Conservation (phyloP, 1,140 invertebrate species). For the Penaeus vannamei region DNA sequence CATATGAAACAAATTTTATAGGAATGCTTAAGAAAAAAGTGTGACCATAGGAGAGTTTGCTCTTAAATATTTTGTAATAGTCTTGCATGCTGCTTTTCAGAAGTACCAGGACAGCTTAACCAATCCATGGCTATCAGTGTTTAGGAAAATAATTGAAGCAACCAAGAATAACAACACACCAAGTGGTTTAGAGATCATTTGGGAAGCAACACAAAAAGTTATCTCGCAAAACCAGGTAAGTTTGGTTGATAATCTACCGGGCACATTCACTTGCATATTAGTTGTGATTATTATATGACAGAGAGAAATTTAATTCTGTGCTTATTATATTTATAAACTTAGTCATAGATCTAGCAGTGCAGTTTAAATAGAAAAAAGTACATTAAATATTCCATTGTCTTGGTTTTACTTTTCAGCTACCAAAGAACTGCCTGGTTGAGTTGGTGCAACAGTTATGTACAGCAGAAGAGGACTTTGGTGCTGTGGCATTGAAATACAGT, state of each 20-base stretch:
- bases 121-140: constrained; percentile 46
- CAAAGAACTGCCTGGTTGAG: not conserved
- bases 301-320: not conserved
- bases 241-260: not conserved
- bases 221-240: constrained; percentile 27
- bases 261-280: not conserved
- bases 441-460: constrained; percentile 31
- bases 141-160: constrained; percentile 37
- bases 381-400: not conserved
- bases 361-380: no score
- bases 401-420: constrained; percentile 32
- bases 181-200: constrained; percentile 39
- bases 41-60: not conserved
- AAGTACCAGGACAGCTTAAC: constrained; percentile 6
- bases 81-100: constrained; percentile 5
- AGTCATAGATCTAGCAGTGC: no score
- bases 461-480: constrained; percentile 20
- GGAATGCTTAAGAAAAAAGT: not conserved
- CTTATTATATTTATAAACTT: not conserved
- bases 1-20: no score
- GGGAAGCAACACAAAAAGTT: constrained; percentile 36
- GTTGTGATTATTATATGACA: no score
- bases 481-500: constrained; percentile 28
- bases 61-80: not conserved
- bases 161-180: not conserved